Percentiles rank a stretch among this genome's conserved stretches.
Conservation (phyloP, 1,140 invertebrate genomes). For the Drosophila novamexicana region DNA sequence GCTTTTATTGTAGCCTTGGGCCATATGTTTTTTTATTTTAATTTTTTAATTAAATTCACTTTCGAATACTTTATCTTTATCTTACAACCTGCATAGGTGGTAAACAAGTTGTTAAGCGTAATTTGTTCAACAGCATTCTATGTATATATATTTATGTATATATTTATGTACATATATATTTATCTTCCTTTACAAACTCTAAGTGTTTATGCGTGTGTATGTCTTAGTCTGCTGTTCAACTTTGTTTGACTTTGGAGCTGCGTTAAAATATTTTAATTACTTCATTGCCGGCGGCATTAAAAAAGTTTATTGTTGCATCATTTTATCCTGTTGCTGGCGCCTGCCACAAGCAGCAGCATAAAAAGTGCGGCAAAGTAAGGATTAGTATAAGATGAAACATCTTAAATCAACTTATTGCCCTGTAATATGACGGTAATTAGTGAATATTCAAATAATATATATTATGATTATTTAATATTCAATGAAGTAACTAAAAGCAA, state of each 20-base stretch:
- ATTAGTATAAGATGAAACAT: no score
- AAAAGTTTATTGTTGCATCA: slow-evolving; percentile 59
- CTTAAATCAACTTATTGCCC: no score
- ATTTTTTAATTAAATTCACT: slow-evolving; percentile 36
- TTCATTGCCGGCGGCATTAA: slow-evolving; percentile 54
- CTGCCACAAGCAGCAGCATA: slow-evolving; percentile 25
- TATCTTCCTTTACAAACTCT: not conserved
- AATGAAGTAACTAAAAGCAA: no score
- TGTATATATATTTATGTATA: no score
- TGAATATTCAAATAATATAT: no score
- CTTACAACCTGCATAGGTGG: not conserved
- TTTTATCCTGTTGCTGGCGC: slow-evolving; percentile 34
- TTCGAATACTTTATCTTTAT: slow-evolving; percentile 25
- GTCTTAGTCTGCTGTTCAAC: slow-evolving; percentile 24
- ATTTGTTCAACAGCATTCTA: slow-evolving; percentile 7
- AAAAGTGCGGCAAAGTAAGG: no score
- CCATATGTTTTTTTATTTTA: not conserved
- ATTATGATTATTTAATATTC: no score
- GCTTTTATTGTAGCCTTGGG: not conserved
- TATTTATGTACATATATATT: not conserved
- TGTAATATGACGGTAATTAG: no score
- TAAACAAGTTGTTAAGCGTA: slow-evolving; percentile 23
- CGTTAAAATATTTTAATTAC: slow-evolving; percentile 61
- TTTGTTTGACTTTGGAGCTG: slow-evolving; percentile 51
- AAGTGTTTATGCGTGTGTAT: not conserved